Percentiles rank a stretch among this genome's conserved stretches.
phyloP scores from a whole-genome alignment of 2,888 invertebrate genomes.

The Aspidiotus rigidus region DNA sequence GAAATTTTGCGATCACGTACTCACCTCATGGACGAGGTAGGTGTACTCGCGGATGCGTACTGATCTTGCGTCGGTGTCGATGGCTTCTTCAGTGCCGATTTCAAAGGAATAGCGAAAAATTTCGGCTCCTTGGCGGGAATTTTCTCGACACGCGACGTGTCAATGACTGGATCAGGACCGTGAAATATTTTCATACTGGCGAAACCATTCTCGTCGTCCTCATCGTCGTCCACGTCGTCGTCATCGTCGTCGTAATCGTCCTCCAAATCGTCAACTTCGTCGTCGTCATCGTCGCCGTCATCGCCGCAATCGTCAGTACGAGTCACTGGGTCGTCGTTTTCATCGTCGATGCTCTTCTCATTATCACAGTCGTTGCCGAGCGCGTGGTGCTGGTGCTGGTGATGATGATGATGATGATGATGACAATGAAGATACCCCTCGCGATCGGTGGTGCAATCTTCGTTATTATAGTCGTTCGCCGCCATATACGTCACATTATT shows the following conservation, averaged over 20 bases:
- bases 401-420: background rate
- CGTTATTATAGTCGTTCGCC: background rate
- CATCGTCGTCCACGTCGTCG: conserved; percentile 48
- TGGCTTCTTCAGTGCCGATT: conserved; percentile 82
- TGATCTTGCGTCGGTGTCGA: conserved; percentile 64
- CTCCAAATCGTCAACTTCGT: conserved; percentile 35
- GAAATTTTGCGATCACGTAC: background rate
- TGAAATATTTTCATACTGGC: conserved; percentile 48
- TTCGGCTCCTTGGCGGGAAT: conserved; percentile 88
- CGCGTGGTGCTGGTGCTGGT: conserved; percentile 1
- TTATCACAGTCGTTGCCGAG: conserved; percentile 11
- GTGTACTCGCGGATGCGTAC: background rate
- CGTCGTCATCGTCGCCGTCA: conserved; percentile 27
- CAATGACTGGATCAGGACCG: conserved; percentile 59
- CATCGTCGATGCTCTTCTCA: conserved; percentile 18
- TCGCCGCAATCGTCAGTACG: conserved; percentile 25
- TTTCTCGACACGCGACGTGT: conserved; percentile 78
- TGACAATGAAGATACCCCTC: too few relatives aligned
- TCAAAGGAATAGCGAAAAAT: conserved; percentile 82
- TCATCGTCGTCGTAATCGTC: conserved; percentile 43
- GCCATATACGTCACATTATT: background rate
- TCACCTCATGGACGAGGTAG: conserved; percentile 19
- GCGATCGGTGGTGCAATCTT: background rate
- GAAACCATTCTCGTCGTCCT: conserved; percentile 47
- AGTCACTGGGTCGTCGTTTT: conserved; percentile 13